Percentiles rank a stretch among this genome's conserved stretches.
phyloP scores from a whole-genome alignment of 2,797 vertebrate genomes.

The Philypnodon macrostomus region DNA sequence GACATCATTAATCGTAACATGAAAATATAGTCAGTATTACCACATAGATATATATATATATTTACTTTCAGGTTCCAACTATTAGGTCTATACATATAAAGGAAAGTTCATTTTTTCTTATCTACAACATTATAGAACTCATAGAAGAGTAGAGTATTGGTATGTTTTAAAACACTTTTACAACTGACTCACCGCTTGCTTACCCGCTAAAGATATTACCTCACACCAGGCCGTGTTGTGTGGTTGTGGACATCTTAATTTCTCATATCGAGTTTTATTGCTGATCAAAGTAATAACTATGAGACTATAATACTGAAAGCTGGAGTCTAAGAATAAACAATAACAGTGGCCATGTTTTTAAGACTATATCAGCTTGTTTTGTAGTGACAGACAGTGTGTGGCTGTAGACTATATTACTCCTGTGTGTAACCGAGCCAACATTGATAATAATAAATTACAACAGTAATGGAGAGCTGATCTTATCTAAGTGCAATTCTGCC shows the following conservation, averaged over 20 bases:
- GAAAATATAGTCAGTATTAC: too few species aligned
- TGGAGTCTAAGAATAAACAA: conserved; percentile 56
- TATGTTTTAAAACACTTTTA: too few species aligned
- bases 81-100: too few species aligned
- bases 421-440: conserved; percentile 12
- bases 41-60: too few species aligned
- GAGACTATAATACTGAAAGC: too few species aligned
- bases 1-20: too few species aligned
- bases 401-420: conserved; percentile 23
- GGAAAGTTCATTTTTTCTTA: too few species aligned
- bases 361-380: conserved; percentile 24
- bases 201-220: too few species aligned
- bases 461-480: conserved; percentile 11
- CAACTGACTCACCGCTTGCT: too few species aligned
- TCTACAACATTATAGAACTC: too few species aligned
- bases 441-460: conserved; percentile 15
- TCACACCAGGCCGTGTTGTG: conserved; percentile 35
- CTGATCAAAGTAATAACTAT: conserved; percentile 56
- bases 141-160: too few species aligned
- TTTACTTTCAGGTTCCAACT: too few species aligned
- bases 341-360: conserved; percentile 30
- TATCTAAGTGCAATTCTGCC: conserved; percentile 25
- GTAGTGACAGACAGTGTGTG: conserved; percentile 18
- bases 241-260: conserved; percentile 35
- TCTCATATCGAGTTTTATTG: conserved; percentile 47